Percentiles rank a stretch among this genome's conserved stretches.
Evolutionary conservation across 37 sponge, comb jelly and placozoan species (phyloP).

Genomic region (Aphrocallistes beatrix): DNA sequence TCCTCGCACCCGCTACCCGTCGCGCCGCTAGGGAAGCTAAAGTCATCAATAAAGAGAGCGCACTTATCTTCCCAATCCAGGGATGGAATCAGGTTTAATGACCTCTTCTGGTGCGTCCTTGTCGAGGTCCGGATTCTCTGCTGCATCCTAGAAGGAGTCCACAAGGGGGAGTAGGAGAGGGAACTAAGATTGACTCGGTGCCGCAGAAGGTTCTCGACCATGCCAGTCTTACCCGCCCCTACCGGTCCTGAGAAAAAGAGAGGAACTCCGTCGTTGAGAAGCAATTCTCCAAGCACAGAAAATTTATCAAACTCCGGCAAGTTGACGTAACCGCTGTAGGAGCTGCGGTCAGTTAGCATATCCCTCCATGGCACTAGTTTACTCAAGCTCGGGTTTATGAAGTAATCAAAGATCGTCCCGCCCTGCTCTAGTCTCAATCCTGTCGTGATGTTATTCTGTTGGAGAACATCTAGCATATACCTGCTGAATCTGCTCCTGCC

Average conservation of each 20-base stretch:
- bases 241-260: neutral
- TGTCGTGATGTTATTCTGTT: neutral
- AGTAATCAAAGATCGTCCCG: neutral
- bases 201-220: neutral
- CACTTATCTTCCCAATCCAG: neutral
- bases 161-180: slow-evolving; percentile 11
- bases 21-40: neutral
- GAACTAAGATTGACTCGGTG: neutral
- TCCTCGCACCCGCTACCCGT: neutral
- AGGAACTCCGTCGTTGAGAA: neutral
- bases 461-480: neutral
- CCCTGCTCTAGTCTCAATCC: neutral
- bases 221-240: neutral
- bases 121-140: neutral
- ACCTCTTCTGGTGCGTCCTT: neutral
- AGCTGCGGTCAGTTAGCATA: neutral
- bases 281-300: neutral
- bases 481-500: neutral
- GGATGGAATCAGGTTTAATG: neutral
- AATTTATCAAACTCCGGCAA: neutral
- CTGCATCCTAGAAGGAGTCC: neutral
- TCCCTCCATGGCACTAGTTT: neutral
- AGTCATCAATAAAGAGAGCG: neutral
- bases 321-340: neutral
- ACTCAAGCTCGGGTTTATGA: neutral